phyloP scores from a whole-genome alignment of 2,113 vertebrate species.

The Oxygymnocypris stewartii region DNA sequence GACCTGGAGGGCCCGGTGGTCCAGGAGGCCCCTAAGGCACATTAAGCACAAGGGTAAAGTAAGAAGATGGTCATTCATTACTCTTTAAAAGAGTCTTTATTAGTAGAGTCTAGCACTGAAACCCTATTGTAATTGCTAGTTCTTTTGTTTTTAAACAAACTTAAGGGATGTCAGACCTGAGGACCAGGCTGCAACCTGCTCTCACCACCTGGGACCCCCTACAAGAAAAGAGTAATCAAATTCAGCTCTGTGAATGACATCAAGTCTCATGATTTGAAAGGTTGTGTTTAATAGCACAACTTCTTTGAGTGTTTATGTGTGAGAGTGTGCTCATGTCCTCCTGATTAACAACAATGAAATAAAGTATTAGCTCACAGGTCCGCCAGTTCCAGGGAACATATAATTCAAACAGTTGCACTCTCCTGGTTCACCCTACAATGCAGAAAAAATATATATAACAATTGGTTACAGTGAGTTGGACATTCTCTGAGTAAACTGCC shows the following conservation, averaged over 20 bases:
- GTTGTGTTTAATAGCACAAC: background rate
- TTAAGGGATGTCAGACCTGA: constrained; percentile 78
- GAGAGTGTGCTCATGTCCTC: constrained; percentile 21
- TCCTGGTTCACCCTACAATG: constrained; percentile 82
- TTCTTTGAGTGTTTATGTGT: background rate
- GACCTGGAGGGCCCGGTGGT: constrained; percentile 83
- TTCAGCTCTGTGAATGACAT: constrained; percentile 49
- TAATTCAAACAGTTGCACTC: constrained; percentile 81
- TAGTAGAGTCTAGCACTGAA: background rate
- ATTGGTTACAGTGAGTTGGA: background rate
- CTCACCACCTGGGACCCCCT: constrained; percentile 88
- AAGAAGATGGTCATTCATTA: background rate
- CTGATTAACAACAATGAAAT: constrained; percentile 6
- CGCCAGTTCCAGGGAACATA: constrained; percentile 70
- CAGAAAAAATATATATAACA: constrained; percentile 21
- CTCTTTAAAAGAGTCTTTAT: background rate
- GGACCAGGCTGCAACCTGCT: constrained; percentile 84
- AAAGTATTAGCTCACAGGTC: constrained; percentile 80
- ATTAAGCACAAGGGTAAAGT: constrained; percentile 3
- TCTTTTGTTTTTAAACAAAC: too few relatives aligned
- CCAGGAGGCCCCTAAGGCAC: constrained; percentile 83
- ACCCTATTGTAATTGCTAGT: background rate
- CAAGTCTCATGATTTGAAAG: background rate
- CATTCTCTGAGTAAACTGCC: constrained; percentile 2
- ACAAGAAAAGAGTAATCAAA: constrained; percentile 69